Percentiles rank a stretch among this genome's conserved stretches.
phyloP scores from a whole-genome alignment of 2,113 vertebrate genomes.

The Heterotilapia buettikoferi region DNA sequence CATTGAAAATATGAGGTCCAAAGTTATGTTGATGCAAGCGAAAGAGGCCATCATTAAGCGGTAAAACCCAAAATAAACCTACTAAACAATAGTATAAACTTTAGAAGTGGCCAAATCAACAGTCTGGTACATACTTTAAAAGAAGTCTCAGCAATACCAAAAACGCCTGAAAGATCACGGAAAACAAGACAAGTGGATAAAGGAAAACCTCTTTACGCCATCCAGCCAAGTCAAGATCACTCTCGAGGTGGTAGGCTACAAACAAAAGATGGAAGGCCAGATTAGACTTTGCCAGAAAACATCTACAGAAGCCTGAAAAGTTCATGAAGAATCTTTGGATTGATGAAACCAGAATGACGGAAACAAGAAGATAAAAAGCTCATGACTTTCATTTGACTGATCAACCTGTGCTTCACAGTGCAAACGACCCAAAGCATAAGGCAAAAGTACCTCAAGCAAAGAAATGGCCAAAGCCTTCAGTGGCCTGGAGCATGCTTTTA shows the following conservation, averaged over 20 bases:
- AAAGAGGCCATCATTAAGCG: not conserved
- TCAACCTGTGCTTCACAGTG: fast-evolving
- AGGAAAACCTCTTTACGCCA: not conserved
- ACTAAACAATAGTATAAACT: not conserved
- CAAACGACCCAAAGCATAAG: not conserved
- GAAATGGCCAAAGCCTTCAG: fast-evolving
- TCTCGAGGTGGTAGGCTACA: not conserved
- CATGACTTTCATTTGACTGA: not conserved
- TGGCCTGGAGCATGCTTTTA: not conserved
- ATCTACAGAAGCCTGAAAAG: not conserved
- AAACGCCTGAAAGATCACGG: fast-evolving
- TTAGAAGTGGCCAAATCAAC: not conserved
- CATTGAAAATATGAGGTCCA: not conserved
- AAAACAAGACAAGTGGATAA: not conserved
- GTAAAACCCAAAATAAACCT: fast-evolving
- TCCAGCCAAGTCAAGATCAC: not conserved
- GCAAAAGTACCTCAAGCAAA: not conserved
- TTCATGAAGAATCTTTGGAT: not conserved
- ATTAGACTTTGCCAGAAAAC: not conserved
- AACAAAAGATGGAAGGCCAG: not conserved
- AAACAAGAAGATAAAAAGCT: not conserved
- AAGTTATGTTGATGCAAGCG: fast-evolving
- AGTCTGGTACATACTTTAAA: not conserved
- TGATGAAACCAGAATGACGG: not conserved
- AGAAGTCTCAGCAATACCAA: not conserved